phyloP scores from a whole-genome alignment of 2,888 invertebrate species.

The Scaptomyza caliginosa region DNA sequence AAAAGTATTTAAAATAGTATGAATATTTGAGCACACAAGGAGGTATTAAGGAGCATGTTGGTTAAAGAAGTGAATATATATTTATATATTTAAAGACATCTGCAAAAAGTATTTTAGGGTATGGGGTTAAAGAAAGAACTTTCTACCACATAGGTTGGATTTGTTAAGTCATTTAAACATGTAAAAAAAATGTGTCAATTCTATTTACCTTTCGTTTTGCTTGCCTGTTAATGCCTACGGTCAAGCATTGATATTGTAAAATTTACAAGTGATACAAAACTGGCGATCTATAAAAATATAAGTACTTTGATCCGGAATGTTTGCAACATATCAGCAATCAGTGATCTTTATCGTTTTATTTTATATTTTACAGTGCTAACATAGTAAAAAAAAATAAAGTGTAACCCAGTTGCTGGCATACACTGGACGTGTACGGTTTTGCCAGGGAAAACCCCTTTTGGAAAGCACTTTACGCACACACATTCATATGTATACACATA shows the following conservation, averaged over 20 bases:
- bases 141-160: constrained; percentile 24
- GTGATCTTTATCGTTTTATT: constrained; percentile 11
- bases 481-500: constrained; percentile 50
- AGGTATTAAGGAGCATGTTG: constrained; percentile 22
- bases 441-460: constrained; percentile 35
- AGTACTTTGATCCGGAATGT: constrained; percentile 16
- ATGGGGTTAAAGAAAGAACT: constrained; percentile 21
- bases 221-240: constrained; percentile 24
- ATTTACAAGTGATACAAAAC: constrained; percentile 29
- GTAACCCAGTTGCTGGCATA: constrained; percentile 5
- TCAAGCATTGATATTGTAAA: constrained; percentile 19
- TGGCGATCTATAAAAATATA: constrained; percentile 20
- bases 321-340: constrained; percentile 5
- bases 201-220: constrained; percentile 38
- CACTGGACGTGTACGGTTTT: constrained; percentile 10
- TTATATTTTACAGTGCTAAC: constrained; percentile 5
- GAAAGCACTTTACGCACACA: constrained; percentile 56
- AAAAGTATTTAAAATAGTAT: constrained; percentile 24
- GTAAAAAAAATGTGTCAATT: constrained; percentile 34
- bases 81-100: constrained; percentile 15
- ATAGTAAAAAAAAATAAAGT: constrained; percentile 9
- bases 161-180: constrained; percentile 36
- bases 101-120: constrained; percentile 16
- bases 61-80: background rate
- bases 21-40: constrained; percentile 29